These are phyloP conservation scores for Andrena trimmerana DNA, from an alignment of 2,888 invertebrate species.

Conservation along the genomic window DNA sequence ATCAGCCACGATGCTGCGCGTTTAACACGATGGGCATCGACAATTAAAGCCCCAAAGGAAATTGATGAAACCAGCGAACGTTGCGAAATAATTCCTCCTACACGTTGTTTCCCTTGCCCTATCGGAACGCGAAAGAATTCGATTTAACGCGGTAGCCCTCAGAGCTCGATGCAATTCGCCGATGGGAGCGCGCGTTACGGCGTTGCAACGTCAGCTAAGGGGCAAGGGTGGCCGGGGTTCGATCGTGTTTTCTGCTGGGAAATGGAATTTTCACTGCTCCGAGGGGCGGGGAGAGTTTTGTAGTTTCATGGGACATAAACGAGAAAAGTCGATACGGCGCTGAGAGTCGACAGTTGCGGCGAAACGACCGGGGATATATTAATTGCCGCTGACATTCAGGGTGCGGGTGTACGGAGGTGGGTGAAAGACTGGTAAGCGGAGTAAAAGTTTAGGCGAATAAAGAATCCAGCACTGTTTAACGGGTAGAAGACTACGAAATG, in stretches of 20 bases:
- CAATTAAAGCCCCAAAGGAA: background rate
- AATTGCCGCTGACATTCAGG: slow-evolving; percentile 65
- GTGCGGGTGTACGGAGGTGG: slow-evolving; percentile 10
- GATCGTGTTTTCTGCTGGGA: slow-evolving; percentile 58
- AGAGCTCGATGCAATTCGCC: slow-evolving; percentile 52
- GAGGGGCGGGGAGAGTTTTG: slow-evolving; percentile 47
- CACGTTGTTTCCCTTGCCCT: slow-evolving; percentile 20
- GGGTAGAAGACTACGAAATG: background rate
- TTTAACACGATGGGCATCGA: background rate
- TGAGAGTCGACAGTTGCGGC: slow-evolving; percentile 64
- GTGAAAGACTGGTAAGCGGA: slow-evolving; percentile 31
- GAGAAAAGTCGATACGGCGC: slow-evolving; percentile 70
- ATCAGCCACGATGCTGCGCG: background rate
- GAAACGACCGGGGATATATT: slow-evolving; percentile 63
- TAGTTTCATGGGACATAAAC: slow-evolving; percentile 68
- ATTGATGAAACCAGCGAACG: slow-evolving; percentile 22
- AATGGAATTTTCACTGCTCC: slow-evolving; percentile 69
- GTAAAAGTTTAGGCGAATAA: slow-evolving; percentile 24
- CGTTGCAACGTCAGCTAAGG: slow-evolving; percentile 58
- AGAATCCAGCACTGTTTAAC: background rate
- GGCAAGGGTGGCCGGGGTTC: slow-evolving; percentile 29
- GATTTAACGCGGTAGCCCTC: slow-evolving; percentile 60
- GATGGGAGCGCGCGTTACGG: slow-evolving; percentile 56
- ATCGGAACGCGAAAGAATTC: slow-evolving; percentile 44
- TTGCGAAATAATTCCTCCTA: slow-evolving; percentile 24